phyloP scores from a whole-genome alignment of 35 echinoderm and acorn worm species.

The Ptychodera flava region DNA sequence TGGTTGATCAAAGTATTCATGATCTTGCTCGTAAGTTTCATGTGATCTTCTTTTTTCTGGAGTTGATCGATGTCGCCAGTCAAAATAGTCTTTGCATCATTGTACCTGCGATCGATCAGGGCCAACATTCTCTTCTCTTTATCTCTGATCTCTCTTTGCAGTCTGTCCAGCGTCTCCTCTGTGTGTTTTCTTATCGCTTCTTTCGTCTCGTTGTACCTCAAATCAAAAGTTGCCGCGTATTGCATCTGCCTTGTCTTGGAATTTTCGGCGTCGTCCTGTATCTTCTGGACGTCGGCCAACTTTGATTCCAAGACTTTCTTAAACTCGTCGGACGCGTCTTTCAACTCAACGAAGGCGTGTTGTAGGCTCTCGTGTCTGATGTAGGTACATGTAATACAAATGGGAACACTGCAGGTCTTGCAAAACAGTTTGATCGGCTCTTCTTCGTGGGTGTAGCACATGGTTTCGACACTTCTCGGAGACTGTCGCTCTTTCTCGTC shows the following conservation, averaged over 20 bases:
- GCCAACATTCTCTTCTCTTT: neutral
- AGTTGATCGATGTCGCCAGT: neutral
- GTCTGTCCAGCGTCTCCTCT: neutral
- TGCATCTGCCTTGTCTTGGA: neutral
- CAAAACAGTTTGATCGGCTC: neutral
- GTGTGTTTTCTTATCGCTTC: neutral
- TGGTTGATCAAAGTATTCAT: neutral
- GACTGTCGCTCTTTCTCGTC: neutral
- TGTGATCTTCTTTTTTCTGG: neutral
- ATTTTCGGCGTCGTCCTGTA: neutral
- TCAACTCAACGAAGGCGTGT: neutral
- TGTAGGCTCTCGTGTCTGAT: neutral
- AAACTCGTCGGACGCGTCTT: neutral
- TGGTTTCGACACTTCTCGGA: neutral
- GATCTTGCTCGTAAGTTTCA: neutral
- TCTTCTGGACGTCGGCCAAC: neutral
- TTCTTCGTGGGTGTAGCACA: neutral
- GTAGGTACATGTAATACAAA: neutral
- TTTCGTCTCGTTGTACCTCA: neutral
- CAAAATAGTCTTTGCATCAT: neutral
- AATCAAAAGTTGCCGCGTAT: neutral
- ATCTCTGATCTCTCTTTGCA: neutral
- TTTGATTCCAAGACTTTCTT: neutral
- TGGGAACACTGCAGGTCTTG: neutral
- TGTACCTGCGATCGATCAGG: neutral